A percentile compares a stretch with the other conserved stretches of the same genome.
These are phyloP conservation scores for Drosophila incognita DNA, from an alignment of 2,888 invertebrate genomes.

Conservation along the genomic window DNA sequence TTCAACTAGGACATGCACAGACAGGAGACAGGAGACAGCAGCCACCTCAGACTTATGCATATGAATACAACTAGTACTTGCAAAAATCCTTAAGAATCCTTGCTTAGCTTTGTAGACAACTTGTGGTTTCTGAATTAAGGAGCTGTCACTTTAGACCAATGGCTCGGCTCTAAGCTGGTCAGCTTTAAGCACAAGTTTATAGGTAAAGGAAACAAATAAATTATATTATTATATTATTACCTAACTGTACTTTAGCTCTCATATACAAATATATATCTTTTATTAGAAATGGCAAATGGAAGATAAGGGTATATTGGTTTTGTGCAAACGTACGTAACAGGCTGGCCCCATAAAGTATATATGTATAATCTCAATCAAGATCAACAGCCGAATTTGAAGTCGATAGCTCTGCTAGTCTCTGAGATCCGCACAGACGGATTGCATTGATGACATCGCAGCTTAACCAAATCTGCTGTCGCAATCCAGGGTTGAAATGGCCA, in stretches of 20 bases:
- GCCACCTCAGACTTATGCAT: constrained; percentile 9
- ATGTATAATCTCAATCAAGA: not conserved
- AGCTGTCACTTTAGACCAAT: not conserved
- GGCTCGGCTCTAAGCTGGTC: not conserved
- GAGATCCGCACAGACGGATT: too few species aligned
- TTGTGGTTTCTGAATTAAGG: constrained; percentile 18
- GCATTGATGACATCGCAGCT: not conserved
- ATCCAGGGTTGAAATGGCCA: not conserved
- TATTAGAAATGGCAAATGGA: not conserved
- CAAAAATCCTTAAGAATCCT: constrained; percentile 1
- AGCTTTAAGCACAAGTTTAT: not conserved
- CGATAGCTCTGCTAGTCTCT: too few species aligned
- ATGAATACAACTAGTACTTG: constrained; percentile 9
- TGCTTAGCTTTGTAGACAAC: not conserved
- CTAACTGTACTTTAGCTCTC: not conserved
- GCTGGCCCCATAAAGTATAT: not conserved
- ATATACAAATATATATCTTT: not conserved
- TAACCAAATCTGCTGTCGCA: not conserved
- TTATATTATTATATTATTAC: not conserved
- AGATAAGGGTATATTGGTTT: not conserved
- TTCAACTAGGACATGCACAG: constrained; percentile 46
- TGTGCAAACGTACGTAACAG: not conserved
- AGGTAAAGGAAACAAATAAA: not conserved
- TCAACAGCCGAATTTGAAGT: not conserved
- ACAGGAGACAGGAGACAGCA: constrained; percentile 34